Percentiles rank a stretch among this genome's conserved stretches.
Conservation (phyloP, 2,113 vertebrate species). For the Haemorhous mexicanus region DNA sequence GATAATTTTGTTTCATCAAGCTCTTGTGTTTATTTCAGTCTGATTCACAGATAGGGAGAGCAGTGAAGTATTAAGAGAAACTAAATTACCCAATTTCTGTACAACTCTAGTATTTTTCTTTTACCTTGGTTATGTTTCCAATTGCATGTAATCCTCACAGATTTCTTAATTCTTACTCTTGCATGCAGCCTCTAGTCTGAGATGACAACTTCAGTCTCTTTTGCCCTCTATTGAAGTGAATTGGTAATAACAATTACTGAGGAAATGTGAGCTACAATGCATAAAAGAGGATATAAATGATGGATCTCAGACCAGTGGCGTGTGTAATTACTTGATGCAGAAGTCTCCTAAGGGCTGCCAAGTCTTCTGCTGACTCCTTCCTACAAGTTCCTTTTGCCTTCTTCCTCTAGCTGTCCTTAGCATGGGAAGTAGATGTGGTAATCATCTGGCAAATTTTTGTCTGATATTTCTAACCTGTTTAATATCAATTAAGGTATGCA, state of each 20-base stretch:
- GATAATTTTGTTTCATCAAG: neutral
- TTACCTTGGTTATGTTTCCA: slow-evolving; percentile 17
- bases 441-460: neutral
- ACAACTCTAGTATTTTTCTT: slow-evolving; percentile 32
- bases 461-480: slow-evolving; percentile 9
- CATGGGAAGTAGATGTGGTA: neutral
- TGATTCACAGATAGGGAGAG: neutral
- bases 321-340: slow-evolving; percentile 58
- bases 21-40: neutral
- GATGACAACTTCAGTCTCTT: slow-evolving; percentile 65
- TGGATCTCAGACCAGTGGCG: slow-evolving; percentile 33
- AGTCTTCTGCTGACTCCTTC: neutral
- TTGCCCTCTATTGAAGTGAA: slow-evolving; percentile 72
- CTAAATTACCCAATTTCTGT: slow-evolving; percentile 19
- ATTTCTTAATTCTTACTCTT: slow-evolving; percentile 35
- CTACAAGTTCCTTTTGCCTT: neutral
- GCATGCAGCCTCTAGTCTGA: neutral
- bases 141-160: slow-evolving; percentile 3
- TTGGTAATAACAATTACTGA: slow-evolving; percentile 62
- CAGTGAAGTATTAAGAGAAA: slow-evolving; percentile 12
- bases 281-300: slow-evolving; percentile 51
- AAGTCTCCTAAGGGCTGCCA: slow-evolving; percentile 6
- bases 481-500: neutral
- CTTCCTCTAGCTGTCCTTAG: neutral
- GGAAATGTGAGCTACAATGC: slow-evolving; percentile 18